A percentile compares a stretch with the other conserved stretches of the same genome.
phyloP scores from a whole-genome alignment of 2,888 invertebrate genomes.

The Apotomis turbidana region DNA sequence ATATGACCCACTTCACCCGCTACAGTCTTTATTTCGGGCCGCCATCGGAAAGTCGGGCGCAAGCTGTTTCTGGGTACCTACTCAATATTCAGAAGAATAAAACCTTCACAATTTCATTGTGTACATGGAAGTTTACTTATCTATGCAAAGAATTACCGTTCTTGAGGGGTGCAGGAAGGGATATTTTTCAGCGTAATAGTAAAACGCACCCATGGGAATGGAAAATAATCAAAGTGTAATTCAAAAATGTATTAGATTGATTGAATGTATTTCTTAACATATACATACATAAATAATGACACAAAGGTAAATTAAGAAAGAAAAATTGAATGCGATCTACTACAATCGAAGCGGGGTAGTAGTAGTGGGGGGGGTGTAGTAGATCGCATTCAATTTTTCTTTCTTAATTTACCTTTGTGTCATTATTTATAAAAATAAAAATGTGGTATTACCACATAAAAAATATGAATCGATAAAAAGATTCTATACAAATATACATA shows the following conservation, averaged over 20 bases:
- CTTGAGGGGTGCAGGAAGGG: slow-evolving; percentile 23
- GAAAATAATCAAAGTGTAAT: slow-evolving; percentile 20
- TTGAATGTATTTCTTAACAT: not conserved
- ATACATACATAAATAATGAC: no score
- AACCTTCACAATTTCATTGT: slow-evolving; percentile 65
- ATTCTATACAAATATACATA: no score
- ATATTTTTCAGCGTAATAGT: slow-evolving; percentile 8
- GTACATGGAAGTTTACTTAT: slow-evolving; percentile 59
- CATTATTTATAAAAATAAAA: no score
- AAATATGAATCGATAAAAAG: no score
- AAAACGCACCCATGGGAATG: slow-evolving; percentile 9
- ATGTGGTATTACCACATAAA: no score
- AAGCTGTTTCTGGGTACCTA: slow-evolving; percentile 71
- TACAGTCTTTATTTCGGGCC: slow-evolving; percentile 43
- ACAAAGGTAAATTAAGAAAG: no score
- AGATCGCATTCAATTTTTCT: no score
- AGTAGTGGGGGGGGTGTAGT: no score
- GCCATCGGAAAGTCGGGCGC: slow-evolving; percentile 62
- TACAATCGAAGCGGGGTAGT: no score
- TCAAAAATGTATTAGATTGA: not conserved
- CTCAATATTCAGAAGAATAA: slow-evolving; percentile 78
- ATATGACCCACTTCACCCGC: slow-evolving; percentile 38
- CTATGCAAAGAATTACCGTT: slow-evolving; percentile 43
- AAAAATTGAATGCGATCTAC: no score
- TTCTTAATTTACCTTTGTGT: no score